These are phyloP conservation scores for Psilopsiagon aymara DNA, from an alignment of 2,113 vertebrate genomes.

Conservation along the genomic window DNA sequence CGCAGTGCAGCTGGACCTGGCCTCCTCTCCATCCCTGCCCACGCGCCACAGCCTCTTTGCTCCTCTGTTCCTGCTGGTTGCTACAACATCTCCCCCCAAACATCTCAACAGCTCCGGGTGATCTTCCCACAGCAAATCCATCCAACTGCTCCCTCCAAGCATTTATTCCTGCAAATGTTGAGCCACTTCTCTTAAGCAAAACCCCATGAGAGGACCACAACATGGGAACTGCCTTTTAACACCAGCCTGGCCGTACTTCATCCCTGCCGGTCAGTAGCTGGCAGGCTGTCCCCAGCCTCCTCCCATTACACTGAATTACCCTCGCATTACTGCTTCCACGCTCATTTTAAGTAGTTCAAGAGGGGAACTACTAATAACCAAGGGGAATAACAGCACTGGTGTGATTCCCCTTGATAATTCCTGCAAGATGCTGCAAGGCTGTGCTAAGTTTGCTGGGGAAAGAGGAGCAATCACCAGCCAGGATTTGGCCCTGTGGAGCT, in stretches of 20 bases:
- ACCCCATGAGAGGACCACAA: neutral
- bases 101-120: constrained; percentile 20
- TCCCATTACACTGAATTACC: neutral
- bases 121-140: neutral
- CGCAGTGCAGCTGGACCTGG: constrained; percentile 16
- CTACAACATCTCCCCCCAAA: constrained; percentile 59
- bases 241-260: neutral
- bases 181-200: neutral
- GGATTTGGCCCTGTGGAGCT: neutral
- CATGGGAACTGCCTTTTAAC: neutral
- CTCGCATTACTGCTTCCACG: neutral
- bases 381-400: neutral
- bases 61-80: constrained; percentile 44
- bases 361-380: neutral
- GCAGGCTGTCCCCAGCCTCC: neutral
- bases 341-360: neutral
- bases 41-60: neutral
- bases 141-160: neutral
- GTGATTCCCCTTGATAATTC: neutral
- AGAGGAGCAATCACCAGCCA: neutral
- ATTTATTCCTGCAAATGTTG: neutral
- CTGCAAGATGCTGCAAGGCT: neutral
- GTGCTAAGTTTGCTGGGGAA: neutral
- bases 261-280: neutral
- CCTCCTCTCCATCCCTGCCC: constrained; percentile 29